These are phyloP conservation scores for Drosophila acutilabella DNA, from an alignment of 2,888 invertebrate species.

Conservation along the genomic window DNA sequence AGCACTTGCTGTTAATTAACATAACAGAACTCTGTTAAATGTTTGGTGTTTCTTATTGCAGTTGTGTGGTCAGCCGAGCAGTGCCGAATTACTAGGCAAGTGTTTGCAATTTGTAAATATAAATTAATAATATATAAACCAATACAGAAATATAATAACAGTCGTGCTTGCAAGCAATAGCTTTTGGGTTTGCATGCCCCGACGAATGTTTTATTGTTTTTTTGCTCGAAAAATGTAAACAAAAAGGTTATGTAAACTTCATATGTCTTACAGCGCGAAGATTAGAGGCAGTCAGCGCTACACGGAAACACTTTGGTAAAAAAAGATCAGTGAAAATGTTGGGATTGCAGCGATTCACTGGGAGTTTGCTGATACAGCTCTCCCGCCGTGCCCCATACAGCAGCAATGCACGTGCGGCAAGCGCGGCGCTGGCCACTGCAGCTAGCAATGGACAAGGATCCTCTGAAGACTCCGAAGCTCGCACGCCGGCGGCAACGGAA, in stretches of 20 bases:
- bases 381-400: slow-evolving; percentile 73
- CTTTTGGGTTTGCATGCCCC: not conserved
- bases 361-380: slow-evolving; percentile 67
- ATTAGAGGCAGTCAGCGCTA: slow-evolving; percentile 32
- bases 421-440: slow-evolving; percentile 62
- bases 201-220: not conserved
- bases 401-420: slow-evolving; percentile 70
- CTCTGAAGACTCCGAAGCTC: slow-evolving; percentile 39
- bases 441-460: slow-evolving; percentile 46
- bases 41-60: slow-evolving; percentile 11
- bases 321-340: slow-evolving; percentile 78
- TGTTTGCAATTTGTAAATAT: slow-evolving; percentile 27
- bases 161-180: not conserved
- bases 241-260: slow-evolving; percentile 85
- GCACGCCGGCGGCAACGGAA: slow-evolving; percentile 30
- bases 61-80: slow-evolving; percentile 21
- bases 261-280: slow-evolving; percentile 74
- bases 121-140: slow-evolving; percentile 17
- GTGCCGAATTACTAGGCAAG: slow-evolving; percentile 51
- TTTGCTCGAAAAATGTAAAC: slow-evolving; percentile 62
- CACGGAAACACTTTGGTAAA: slow-evolving; percentile 15
- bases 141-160: not conserved
- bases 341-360: slow-evolving; percentile 81
- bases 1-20: not conserved
- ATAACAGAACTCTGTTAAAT: slow-evolving; percentile 7